A percentile compares a stretch with the other conserved stretches of the same genome.
These are phyloP conservation scores for Macropis europaea DNA, from an alignment of 2,888 invertebrate genomes.

Conservation along the genomic window DNA sequence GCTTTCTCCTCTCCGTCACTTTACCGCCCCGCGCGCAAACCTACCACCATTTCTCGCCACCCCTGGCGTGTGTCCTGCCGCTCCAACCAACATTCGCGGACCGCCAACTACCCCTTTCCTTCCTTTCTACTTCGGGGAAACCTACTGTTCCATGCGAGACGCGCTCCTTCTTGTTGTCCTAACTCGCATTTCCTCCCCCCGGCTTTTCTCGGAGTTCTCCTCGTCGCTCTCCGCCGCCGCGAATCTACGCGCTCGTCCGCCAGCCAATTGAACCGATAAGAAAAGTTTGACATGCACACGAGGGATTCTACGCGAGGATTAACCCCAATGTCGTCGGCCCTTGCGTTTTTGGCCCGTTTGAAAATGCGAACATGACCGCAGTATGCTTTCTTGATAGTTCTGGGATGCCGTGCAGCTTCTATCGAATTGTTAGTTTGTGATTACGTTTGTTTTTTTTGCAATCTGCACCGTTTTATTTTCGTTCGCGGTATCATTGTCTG, in stretches of 20 bases:
- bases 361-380: not conserved
- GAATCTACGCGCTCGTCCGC: slow-evolving; percentile 33
- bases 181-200: slow-evolving; percentile 40
- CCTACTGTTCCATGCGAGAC: slow-evolving; percentile 54
- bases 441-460: too few species aligned
- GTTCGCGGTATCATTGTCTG: too few species aligned
- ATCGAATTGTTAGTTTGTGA: too few species aligned
- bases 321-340: not conserved
- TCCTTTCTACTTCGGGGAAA: slow-evolving; percentile 54
- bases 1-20: slow-evolving; percentile 53
- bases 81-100: slow-evolving; percentile 67
- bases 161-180: slow-evolving; percentile 57
- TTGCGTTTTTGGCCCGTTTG: not conserved
- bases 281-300: slow-evolving; percentile 22
- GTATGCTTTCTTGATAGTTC: slow-evolving; percentile 5
- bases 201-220: not conserved
- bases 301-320: slow-evolving; percentile 7
- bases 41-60: slow-evolving; percentile 46
- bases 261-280: slow-evolving; percentile 37
- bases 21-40: slow-evolving; percentile 51
- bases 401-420: too few species aligned
- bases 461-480: too few species aligned
- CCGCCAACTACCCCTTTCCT: slow-evolving; percentile 69
- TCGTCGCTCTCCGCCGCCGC: not conserved
- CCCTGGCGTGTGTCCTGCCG: slow-evolving; percentile 51